Evolutionary conservation across 2,113 vertebrate species (phyloP), one percentile per base, ranked within the genome.

Genomic region (Salvelinus fontinalis): DNA sequence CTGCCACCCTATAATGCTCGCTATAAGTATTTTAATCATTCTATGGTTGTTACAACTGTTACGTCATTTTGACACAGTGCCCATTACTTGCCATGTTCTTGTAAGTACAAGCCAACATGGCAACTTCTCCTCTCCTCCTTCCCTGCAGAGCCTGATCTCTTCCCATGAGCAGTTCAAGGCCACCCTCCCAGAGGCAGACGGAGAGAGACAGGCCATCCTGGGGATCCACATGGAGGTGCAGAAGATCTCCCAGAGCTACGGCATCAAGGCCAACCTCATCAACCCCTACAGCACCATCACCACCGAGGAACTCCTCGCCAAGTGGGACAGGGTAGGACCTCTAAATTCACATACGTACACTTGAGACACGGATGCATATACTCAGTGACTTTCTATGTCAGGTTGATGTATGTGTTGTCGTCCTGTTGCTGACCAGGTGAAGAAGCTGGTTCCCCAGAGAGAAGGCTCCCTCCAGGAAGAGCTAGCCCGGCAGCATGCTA

Each of bases 201-300:
- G 94, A 20, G 98, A 99, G 87, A 94, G 96, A 84, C 96, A 98
- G 90, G 96, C 98, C 82, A 98, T 99, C 83, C 69, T 97, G 78
- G 97, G 96, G 80, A 98, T 99, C 88, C 96, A 98, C 83, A 97
- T 94, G 6, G 97, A 99, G 92, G 96, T 99, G 88, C 96, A 95
- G 83, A 99, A 99, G 89, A 98, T 99, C 83, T 96, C 95, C 81
- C 96, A 98, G 91, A 99, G 96, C 85, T 99, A 99, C 69, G 95
- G 78, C 83, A 96, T 99, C 90, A 94, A 94, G 86, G 93, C 95
- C 83, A 93, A 89, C 67, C 90, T 95, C n/a, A 92, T 86, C 85
- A 99, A 99, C 88, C 97, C 97, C 2, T 99, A 98, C 89, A 97
- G 95, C 93, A 95, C 94, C 0, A 93, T 99, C 83, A 95, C 94